Evolutionary conservation across 37 sponge, comb jelly and placozoan genomes (phyloP).

Genomic region (Ephydatia muelleri): DNA sequence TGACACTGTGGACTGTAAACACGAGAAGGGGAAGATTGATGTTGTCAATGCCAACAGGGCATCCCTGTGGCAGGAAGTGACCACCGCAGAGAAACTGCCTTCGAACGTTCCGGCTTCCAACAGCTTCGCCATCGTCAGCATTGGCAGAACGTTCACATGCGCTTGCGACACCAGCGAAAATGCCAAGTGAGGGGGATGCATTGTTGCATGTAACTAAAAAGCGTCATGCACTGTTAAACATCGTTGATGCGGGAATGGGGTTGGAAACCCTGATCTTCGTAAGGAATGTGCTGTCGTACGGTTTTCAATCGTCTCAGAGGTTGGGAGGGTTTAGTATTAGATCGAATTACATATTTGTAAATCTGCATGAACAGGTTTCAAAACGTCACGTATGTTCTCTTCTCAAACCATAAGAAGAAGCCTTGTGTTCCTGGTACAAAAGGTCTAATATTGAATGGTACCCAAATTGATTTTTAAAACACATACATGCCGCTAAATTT

Average conservation of each 20-base stretch:
- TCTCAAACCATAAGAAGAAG: too few relatives aligned
- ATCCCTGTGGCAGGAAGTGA: constrained; percentile 4
- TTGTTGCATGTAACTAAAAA: background rate
- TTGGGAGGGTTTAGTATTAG: too few relatives aligned
- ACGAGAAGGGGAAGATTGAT: constrained; percentile 63
- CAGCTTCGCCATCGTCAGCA: constrained; percentile 41
- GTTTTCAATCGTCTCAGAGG: too few relatives aligned
- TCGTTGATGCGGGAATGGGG: background rate
- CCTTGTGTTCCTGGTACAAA: too few relatives aligned
- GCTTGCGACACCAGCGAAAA: constrained; percentile 45
- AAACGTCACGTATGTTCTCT: too few relatives aligned
- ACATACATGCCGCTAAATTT: too few relatives aligned
- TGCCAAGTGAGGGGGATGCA: constrained; percentile 60
- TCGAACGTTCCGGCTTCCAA: background rate
- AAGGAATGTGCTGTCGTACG: background rate
- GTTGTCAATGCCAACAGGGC: constrained; percentile 35
- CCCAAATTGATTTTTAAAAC: too few relatives aligned
- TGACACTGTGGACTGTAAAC: constrained; percentile 6
- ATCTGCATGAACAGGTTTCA: too few relatives aligned
- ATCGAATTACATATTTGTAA: too few relatives aligned
- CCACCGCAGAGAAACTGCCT: constrained; percentile 16
- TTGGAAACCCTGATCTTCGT: background rate
- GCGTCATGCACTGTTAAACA: background rate
- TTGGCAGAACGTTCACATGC: constrained; percentile 48
- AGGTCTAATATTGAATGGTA: too few relatives aligned